Conservation (phyloP, 2,113 vertebrate species). For the Catagonus wagneri region DNA sequence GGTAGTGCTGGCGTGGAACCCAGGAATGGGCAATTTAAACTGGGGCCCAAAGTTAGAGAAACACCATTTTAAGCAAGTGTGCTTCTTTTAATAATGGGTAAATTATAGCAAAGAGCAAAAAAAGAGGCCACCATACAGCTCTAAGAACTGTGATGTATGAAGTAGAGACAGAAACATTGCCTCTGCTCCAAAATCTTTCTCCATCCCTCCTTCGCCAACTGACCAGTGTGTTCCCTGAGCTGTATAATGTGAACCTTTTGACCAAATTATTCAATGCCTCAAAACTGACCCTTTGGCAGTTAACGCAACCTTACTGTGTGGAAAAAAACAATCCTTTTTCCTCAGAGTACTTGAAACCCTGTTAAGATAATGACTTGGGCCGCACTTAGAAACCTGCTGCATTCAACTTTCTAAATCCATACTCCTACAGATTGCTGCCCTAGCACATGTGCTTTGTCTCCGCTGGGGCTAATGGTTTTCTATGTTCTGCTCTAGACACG, state of each 20-base stretch:
- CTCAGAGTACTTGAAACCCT: conserved; percentile 60
- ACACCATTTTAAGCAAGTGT: not conserved
- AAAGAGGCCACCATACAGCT: not conserved
- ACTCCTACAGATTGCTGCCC: conserved; percentile 31
- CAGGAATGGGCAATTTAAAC: not conserved
- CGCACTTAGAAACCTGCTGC: conserved; percentile 63
- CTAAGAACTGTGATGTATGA: not conserved
- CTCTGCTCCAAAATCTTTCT: not conserved
- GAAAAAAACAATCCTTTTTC: not conserved
- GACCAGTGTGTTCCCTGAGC: not conserved
- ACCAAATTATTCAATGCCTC: conserved; percentile 62
- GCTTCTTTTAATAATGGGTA: not conserved
- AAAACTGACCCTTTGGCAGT: conserved; percentile 38
- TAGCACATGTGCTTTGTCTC: conserved; percentile 49
- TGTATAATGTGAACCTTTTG: conserved; percentile 35
- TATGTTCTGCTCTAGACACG: conserved; percentile 56
- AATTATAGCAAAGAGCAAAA: not conserved
- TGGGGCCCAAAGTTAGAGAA: not conserved
- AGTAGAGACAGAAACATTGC: not conserved
- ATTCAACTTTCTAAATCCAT: conserved; percentile 49
- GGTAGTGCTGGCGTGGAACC: not conserved
- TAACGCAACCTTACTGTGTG: conserved; percentile 31
- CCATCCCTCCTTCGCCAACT: not conserved
- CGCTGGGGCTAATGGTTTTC: conserved; percentile 48
- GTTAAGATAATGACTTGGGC: conserved; percentile 61